Percentiles rank a stretch among this genome's conserved stretches.
Conservation (phyloP, 2,888 invertebrate genomes). For the Yponomeuta cagnagella region DNA sequence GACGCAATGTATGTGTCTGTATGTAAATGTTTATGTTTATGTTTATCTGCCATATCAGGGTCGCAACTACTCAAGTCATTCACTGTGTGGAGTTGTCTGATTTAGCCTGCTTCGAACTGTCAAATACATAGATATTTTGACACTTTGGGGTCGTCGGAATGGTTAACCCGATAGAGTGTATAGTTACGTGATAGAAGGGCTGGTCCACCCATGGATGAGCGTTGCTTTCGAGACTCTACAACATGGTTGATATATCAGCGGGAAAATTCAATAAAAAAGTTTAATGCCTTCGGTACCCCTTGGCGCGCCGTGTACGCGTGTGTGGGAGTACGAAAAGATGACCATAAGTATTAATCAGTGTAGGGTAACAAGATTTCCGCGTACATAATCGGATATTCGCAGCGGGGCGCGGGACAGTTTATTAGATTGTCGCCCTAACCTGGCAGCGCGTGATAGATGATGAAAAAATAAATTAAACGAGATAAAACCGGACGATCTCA, state of each 20-base stretch:
- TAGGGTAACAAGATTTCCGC: slow-evolving; percentile 67
- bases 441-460: slow-evolving; percentile 33
- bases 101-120: no score
- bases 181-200: no score
- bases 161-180: no score
- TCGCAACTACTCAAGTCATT: no score
- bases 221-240: not conserved
- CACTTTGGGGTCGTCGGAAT: no score
- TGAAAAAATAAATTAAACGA: slow-evolving; percentile 31
- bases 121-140: no score
- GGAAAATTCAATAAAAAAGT: not conserved
- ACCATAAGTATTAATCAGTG: slow-evolving; percentile 67
- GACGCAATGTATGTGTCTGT: no score
- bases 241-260: not conserved
- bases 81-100: no score
- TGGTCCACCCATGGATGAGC: no score
- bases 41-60: no score
- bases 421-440: slow-evolving; percentile 73
- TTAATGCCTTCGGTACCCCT: not conserved
- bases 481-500: slow-evolving; percentile 20
- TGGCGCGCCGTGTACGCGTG: not conserved
- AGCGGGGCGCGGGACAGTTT: slow-evolving; percentile 63
- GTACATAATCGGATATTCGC: slow-evolving; percentile 65
- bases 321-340: slow-evolving; percentile 31
- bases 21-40: no score